Evolutionary conservation across 2,113 vertebrate genomes (phyloP), one percentile per base, ranked within the genome.

Genomic region (Cynopterus brachyotis): DNA sequence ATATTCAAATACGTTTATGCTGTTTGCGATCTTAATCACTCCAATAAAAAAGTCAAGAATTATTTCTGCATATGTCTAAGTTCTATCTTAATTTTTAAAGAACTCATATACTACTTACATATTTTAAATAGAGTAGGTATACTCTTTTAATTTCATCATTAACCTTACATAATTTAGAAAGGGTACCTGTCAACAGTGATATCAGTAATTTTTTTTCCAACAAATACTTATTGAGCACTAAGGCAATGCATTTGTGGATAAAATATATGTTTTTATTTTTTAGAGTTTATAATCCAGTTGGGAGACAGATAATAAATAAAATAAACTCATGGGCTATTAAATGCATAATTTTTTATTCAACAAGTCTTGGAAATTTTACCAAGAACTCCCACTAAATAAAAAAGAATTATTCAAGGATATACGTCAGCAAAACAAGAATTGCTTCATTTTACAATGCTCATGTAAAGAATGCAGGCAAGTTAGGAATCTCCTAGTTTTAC

Each of bases 11-110:
- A 35, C 70, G 76, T 78, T 72, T 32, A 55, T 79, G 28, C 40
- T 45, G 4, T 70, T 89, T 92, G 92, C 67, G 87, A 5, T 97
- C 47, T 94, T 89, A 92, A 89, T 81, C 9, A 75, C 72, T 45
- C 45, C 30, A 57, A 3, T 87, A 75, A 30, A 62, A 89, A 32
- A 35, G n/a, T 47, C 59, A 88, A 67, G 50, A 47, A 78, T 88
- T 53, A 73, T 60, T 75, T 84, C n/a, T 67, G 9, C 55, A 28
- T 95, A 50, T 94, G 45, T 72, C 59, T 95, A 66, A 45, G 47
- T 89, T 93, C 69, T 62, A 22, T 60, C 82, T 96, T 82, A 91
- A 73, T 84, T 95, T 96, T 96, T 85, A 37, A 75, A 93, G 24
- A 60, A 50, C 26, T 93, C 42, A 69, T 75, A 37, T 60, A 53